Base-by-base conservation (phyloP, 2,113 vertebrate species). In the Choloepus hoffmanni region DNA sequence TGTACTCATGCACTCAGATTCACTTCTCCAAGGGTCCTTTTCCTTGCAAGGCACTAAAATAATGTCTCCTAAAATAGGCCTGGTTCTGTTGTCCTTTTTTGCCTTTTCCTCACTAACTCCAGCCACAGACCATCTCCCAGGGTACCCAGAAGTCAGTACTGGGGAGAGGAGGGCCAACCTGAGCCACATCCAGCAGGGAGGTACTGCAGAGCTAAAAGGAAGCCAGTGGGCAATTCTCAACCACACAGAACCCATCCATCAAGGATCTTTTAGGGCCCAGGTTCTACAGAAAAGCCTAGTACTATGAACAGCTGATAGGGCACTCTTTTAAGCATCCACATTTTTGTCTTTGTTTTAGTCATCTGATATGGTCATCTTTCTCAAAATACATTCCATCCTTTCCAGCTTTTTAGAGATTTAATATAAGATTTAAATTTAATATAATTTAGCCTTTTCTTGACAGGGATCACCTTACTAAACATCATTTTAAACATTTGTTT, bases 11-110 rank as follows among this genome's bases (percentile, higher is more conserved):
- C 24, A 30, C 33, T 9, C 5, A 28, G 60, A 95, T 19, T 96
- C 60, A 72, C 2, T 0, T 95, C 40, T 83, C 77, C 90, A 77
- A 50, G 36, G 53, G 26, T 62, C 60, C 95, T 89, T 92, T 92
- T 85, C 72, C 63, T 40, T n/a, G 43, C 16, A 9, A 96, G 70
- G 28, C 86, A 36, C 30, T 92, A 68, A 97, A 92, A 92, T 92
- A 77, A 53, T 0, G 10, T 87, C 33, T 7, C 53, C 53, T 7
- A 0, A 24, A 2, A 88, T 50, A 72, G 36, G 58, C 15, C 68
- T 13, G 40, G 11, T 24, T 83, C 5, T 84, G 55, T 62, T 77
- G 4, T 62, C 88, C 33, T 96, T 83, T 72, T 94, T 19, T 84
- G 36, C 45, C 24, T 74, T 81, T 14, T 0, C 43, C 36, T 92